Evolutionary conservation across 2,888 invertebrate species (phyloP), one percentile per base, ranked within the genome.

Genomic region (Parnassius apollo): DNA sequence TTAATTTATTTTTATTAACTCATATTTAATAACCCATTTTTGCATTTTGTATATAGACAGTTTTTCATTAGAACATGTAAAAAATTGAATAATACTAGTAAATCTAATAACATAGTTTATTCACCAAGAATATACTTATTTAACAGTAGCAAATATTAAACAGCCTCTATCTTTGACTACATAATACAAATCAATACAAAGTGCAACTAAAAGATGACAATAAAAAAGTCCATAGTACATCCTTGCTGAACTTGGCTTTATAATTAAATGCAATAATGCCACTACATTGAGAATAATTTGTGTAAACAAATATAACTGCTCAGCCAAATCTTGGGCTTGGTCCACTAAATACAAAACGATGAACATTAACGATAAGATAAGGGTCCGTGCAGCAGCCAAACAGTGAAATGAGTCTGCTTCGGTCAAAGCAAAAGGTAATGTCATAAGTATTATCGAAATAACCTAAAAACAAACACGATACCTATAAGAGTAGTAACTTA

Each of bases 301-400:
- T 53, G 77, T 48, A 1, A 73, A 25, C 61, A 90, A 69, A 66
- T 86, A 90, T 52, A 89, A 70, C 73, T 90, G 88, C 74, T 90
- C 91, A 3, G 88, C 88, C 68, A 86, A 68, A 68, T 83, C 81
- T 65, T 89, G 87, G 59, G 86, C 88, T 83, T 89, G 91, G 69
- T 90, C 91, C 82, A 88, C 88, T 77, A 90, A 76, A 73, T 90
- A 89, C 59, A 90, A 76, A 67, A 89, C 74, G 76, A 86, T 67
- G 78, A 89, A 88, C 75, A 89, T 84, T 62, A 87, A 58, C 2
- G 90, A 87, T 71, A 89, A 70, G 65, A 88, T 73, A 66, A 90
- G 80, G 42, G 88, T 86, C 48, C 88, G 90, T 13, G 89, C 80
- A 65, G 82, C 81, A 60, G 87, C 84, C 72, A 89, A 68, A 77